A percentile compares a stretch with the other conserved stretches of the same genome.
These are phyloP conservation scores for Cyanoliseus patagonus DNA, from an alignment of 2,113 vertebrate genomes.

Conservation along the genomic window DNA sequence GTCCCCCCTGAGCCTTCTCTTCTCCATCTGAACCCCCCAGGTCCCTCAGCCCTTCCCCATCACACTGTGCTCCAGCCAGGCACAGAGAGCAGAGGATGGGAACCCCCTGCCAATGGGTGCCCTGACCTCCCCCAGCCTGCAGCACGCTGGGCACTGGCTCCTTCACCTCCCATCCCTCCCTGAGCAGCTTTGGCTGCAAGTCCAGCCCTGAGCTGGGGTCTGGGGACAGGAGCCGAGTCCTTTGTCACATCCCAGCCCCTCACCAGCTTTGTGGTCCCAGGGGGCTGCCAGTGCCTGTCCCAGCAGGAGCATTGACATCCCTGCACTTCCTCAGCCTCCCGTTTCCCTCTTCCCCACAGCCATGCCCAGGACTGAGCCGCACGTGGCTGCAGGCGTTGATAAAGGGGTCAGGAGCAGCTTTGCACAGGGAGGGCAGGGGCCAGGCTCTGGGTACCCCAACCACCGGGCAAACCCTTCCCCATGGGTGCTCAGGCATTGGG, in stretches of 20 bases:
- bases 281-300: neutral
- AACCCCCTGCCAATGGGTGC: neutral
- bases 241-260: neutral
- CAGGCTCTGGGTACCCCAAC: neutral
- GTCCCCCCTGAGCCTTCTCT: neutral
- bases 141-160: neutral
- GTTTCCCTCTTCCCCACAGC: neutral
- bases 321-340: neutral
- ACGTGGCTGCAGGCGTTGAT: neutral
- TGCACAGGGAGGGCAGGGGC: neutral
- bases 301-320: neutral
- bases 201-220: neutral
- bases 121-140: fast-evolving
- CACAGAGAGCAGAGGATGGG: neutral
- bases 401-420: neutral
- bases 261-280: neutral
- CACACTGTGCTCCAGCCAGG: neutral
- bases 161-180: neutral
- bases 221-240: neutral
- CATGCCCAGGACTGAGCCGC: neutral
- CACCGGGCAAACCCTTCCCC: neutral
- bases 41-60: neutral
- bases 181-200: fast-evolving
- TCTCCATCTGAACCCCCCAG: neutral
- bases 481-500: neutral